Base-by-base conservation (phyloP, 2,888 invertebrate species). In the Polydrusus pterygomalis region DNA sequence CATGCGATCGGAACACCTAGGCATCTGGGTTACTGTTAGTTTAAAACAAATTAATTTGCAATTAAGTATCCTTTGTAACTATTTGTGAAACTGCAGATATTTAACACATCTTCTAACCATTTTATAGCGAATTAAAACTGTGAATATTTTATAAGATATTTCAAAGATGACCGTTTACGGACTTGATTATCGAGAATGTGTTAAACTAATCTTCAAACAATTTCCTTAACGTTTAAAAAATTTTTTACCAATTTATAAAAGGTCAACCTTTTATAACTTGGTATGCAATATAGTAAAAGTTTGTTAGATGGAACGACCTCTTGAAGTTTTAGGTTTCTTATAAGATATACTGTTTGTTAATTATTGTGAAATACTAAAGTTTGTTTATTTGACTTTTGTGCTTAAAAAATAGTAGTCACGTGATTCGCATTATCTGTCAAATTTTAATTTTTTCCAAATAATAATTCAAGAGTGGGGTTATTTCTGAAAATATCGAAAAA, bases 91-190 rank as follows among this genome's bases (percentile, higher is more conserved):
- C 43, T 43, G 7, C 43, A n/a, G n/a, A 43, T 43, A 43, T 43
- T 43, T 47, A 47, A 8, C 45, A 45, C n/a, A 15, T 45, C 10
- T 45, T 15, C 15, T 45, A 45, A 47, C 17, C 5, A 47, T 47
- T 47, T 47, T 47, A 47, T 47, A 47, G 47, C 15, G 17, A 17
- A 9, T 47, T 47, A 15, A 47, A 47, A 47, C 15, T 47, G 47
- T 47, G 47, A 47, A 47, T 47, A 47, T 17, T 47, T 47, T 47
- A 47, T 17, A 47, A 47, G 47, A 47, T 47, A 47, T 47, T 47
- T 47, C n/a, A 47, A 3, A 47, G 47, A 47, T 47, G 3, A 15
- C 47, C 17, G 47, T 47, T 47, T 47, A 47, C 47, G 47, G 47
- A n/a, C 7, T 47, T 17, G n/a, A 17, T 47, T 17, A 47, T 47